Conservation (phyloP, 1,140 invertebrate genomes). For the Panagrolaimus sp. region DNA sequence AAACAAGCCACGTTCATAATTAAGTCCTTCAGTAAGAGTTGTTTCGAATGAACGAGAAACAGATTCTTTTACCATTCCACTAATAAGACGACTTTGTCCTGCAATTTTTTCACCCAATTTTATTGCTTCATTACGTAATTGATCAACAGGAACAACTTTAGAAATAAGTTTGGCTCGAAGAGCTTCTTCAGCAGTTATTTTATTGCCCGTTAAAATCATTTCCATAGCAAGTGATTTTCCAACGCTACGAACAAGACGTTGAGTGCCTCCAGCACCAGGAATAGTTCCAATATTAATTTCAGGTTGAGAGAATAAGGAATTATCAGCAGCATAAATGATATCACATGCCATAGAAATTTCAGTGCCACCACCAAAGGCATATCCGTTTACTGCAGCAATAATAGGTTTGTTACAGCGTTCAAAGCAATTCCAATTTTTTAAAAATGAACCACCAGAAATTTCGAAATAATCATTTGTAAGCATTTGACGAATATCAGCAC, state of each 20-base stretch:
- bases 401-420: slow-evolving; percentile 75
- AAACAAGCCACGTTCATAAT: slow-evolving; percentile 80
- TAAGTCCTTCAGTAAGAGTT: slow-evolving; percentile 75
- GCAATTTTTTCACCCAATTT: slow-evolving; percentile 89
- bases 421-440: slow-evolving; percentile 74
- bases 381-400: slow-evolving; percentile 98
- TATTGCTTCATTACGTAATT: slow-evolving; percentile 68
- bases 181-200: slow-evolving; percentile 81
- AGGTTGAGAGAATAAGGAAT: slow-evolving; percentile 93
- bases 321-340: slow-evolving; percentile 95
- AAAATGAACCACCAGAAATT: slow-evolving; percentile 70
- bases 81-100: slow-evolving; percentile 77
- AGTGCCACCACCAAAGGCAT: slow-evolving; percentile 89
- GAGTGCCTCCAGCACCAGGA: slow-evolving; percentile 85
- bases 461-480: slow-evolving; percentile 70
- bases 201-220: slow-evolving; percentile 84
- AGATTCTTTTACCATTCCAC: slow-evolving; percentile 81
- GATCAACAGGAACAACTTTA: slow-evolving; percentile 34
- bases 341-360: slow-evolving; percentile 99
- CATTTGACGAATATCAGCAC: slow-evolving; percentile 98
- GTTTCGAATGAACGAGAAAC: slow-evolving; percentile 85
- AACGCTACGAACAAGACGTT: slow-evolving; percentile 75
- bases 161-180: slow-evolving; percentile 68
- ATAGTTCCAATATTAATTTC: slow-evolving; percentile 94
- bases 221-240: slow-evolving; percentile 99